These are phyloP conservation scores for Pomatorhinus ruficollis DNA, from an alignment of 2,113 vertebrate genomes.

Conservation along the genomic window DNA sequence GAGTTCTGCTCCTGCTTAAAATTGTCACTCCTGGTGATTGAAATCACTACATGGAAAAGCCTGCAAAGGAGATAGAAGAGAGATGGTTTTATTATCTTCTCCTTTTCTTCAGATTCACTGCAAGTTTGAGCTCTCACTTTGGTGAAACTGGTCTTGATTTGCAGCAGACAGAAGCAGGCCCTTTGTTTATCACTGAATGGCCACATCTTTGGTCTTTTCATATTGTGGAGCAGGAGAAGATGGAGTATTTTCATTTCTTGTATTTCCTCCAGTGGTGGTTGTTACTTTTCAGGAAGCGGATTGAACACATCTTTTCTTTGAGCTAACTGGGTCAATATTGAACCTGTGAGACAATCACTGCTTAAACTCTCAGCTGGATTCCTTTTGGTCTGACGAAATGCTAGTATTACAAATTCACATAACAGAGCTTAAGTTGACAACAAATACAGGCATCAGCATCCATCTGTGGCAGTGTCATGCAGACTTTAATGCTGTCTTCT, in stretches of 20 bases:
- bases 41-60: neutral
- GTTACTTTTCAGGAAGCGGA: neutral
- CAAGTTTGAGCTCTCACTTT: neutral
- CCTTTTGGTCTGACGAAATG: neutral
- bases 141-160: neutral
- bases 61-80: neutral
- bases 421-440: neutral
- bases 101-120: neutral
- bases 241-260: neutral
- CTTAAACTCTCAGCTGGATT: neutral
- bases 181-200: neutral
- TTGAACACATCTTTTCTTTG: neutral
- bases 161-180: neutral
- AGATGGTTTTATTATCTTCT: neutral
- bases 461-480: neutral
- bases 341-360: neutral
- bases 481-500: neutral
- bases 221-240: neutral
- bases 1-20: neutral
- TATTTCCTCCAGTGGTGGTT: neutral
- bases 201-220: neutral
- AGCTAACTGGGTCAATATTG: neutral
- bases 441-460: neutral
- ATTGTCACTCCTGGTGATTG: neutral
- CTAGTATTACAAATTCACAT: neutral